Evolutionary conservation across 2,888 invertebrate species (phyloP), one percentile per base, ranked within the genome.

Genomic region (Buathra laborator): DNA sequence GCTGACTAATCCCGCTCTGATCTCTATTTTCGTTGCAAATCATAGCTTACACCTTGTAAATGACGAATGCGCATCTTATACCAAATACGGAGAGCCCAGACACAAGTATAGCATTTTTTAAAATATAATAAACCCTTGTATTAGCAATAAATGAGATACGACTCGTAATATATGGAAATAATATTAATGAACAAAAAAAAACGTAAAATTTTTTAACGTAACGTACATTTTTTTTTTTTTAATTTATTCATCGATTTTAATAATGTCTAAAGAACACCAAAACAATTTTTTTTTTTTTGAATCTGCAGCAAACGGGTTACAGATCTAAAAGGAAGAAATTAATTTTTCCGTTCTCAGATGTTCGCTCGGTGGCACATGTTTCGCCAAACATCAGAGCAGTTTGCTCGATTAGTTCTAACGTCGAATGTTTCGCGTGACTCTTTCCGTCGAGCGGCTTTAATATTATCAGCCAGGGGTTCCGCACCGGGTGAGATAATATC

Each of bases 381-480:
- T 48, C n/a, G 12, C 48, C 12, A 12, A 48, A 59, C 24, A 59
- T 5, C 10, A 24, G 59, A 29, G 59, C 29, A 29, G 24, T 24
- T 29, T 24, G 56, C 9, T 4, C 24, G 29, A 56, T 29, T 29
- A 29, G 24, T 19, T 3, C 24, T 9, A 56, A 37, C 44, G 72
- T 72, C 29, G 44, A 59, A 59, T 12, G 24, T n/a, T 66, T 78
- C 29, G 66, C 59, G 76, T 53, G 77, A 64, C 32, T 37, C 64
- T 78, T 59, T 81, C 44, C 37, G 48, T 72, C 74, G 16, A 53
- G 81, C 74, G 68, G 37, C 44, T 80, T 46, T 71, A 80, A 78
- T 77, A 70, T 72, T 24, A 74, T 74, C 59, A 64, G 12, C 32
- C 56, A 46, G 24, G 44, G 53, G 6, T 64, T n/a, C 48, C 43